Conservation (phyloP, 1,140 invertebrate genomes). For the Pseudachorutes palmiensis region DNA sequence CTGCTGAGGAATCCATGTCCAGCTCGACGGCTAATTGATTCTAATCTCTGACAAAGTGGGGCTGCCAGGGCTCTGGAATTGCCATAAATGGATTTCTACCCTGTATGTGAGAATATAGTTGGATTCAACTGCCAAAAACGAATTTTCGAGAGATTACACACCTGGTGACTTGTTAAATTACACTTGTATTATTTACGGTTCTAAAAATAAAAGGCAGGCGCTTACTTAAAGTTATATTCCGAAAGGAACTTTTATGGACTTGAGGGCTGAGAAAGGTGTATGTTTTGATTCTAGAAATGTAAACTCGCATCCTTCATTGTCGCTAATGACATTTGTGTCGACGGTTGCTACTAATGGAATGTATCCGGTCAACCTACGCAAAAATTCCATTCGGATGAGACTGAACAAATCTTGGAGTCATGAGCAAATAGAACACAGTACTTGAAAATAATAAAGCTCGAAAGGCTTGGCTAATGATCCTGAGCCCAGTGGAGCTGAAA, state of each 20-base stretch:
- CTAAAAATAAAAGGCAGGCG: slow-evolving; percentile 11
- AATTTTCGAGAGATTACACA: not conserved
- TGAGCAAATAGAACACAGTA: not conserved
- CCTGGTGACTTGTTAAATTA: slow-evolving; percentile 8
- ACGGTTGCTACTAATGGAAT: not conserved
- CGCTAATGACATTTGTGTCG: not conserved
- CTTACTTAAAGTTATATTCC: no score
- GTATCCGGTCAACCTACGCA: not conserved
- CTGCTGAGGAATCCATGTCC: not conserved
- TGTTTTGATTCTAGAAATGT: not conserved
- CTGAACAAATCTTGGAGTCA: not conserved
- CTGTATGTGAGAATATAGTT: not conserved
- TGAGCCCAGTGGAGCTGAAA: not conserved
- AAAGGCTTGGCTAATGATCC: not conserved
- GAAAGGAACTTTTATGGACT: not conserved
- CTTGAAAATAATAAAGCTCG: not conserved
- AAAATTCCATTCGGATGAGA: not conserved
- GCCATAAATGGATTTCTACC: not conserved
- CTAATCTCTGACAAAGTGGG: not conserved
- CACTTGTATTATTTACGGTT: slow-evolving; percentile 7
- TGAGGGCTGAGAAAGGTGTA: not conserved
- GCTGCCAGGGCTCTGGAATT: not conserved
- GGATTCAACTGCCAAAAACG: not conserved
- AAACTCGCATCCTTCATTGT: not conserved
- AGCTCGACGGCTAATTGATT: not conserved